Evolutionary conservation across 2,888 invertebrate species (phyloP), one percentile per base, ranked within the genome.

Genomic region (Balanococcus diminutus): DNA sequence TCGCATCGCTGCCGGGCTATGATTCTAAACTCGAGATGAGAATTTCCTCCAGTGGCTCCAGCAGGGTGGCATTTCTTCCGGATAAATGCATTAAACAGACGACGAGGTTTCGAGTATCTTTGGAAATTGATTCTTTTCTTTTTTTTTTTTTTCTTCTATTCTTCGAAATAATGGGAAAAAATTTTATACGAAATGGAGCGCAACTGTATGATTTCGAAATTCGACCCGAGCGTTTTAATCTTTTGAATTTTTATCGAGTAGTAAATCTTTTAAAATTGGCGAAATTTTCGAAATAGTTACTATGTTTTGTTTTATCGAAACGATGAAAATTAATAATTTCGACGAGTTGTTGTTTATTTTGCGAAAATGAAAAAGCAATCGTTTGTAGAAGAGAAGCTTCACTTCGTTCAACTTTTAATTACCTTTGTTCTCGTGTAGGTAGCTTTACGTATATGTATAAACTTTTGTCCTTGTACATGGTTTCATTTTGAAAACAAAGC

Each of bases 281-380:
- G 61, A 61, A 61, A 61, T 61, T 61, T 61, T 61, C 46, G 46
- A 46, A 46, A 4, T 2, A 46, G 9, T 22, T 61, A 61, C 22
- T 61, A 25, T 61, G 25, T 61, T 61, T 61, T 61, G 2, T 25
- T 61, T 61, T 61, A 61, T 61, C 25, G 25, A 61, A 61, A 61
- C 61, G 61, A 61, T 25, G 61, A 61, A 61, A 14, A 61, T 61
- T 61, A 61, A 61, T 61, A 61, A 61, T 61, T 61, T 61, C 61
- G 2, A 61, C 25, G 14, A 56, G 22, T 42, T 56, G n/a, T n/a
- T 61, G 61, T 61, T 61, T 61, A 61, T 25, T 61, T 61, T 61
- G 61, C 6, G 61, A 61, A n/a, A 11, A 46, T 6, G 61, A 61
- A n/a, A 11, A 46, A 46, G 6, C 46, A 16, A 46, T 46, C n/a